Evolutionary conservation across 2,888 invertebrate genomes (phyloP).

Genomic region (Lottia gigantea): DNA sequence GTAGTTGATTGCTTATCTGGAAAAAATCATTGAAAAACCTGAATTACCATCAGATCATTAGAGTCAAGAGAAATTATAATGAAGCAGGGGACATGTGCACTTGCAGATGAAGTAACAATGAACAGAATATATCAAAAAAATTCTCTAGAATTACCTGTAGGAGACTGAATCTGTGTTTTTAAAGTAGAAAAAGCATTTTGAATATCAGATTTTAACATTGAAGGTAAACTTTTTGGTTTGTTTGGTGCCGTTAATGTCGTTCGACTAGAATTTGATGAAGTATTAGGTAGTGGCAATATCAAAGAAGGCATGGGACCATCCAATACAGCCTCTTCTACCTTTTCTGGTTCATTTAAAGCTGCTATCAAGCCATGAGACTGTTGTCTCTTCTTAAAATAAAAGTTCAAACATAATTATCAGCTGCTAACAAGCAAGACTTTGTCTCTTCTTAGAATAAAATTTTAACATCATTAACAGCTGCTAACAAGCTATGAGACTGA

Average conservation of each 20-base stretch:
- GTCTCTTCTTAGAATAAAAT: not conserved
- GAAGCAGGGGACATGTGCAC: no score
- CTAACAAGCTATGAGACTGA: not conserved
- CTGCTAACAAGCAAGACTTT: not conserved
- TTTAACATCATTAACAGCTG: not conserved
- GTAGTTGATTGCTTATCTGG: conserved; percentile 12
- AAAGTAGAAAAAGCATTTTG: conserved; percentile 7
- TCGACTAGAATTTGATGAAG: no score
- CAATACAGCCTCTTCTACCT: no score
- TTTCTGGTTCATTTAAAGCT: not conserved
- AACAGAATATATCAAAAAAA: no score
- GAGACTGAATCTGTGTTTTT: not conserved
- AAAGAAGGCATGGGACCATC: not conserved
- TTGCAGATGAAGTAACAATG: no score
- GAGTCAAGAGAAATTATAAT: no score
- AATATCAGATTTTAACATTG: not conserved
- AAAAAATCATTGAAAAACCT: not conserved
- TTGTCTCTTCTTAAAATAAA: not conserved
- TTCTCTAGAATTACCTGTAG: not conserved
- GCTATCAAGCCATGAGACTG: not conserved
- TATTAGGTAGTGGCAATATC: not conserved
- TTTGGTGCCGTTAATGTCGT: not conserved
- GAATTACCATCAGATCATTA: not conserved
- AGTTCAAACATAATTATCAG: not conserved
- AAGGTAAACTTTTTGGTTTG: not conserved